Evolutionary conservation across 2,113 vertebrate genomes (phyloP), one percentile per base, ranked within the genome.

Genomic region (Leuciscus idus): DNA sequence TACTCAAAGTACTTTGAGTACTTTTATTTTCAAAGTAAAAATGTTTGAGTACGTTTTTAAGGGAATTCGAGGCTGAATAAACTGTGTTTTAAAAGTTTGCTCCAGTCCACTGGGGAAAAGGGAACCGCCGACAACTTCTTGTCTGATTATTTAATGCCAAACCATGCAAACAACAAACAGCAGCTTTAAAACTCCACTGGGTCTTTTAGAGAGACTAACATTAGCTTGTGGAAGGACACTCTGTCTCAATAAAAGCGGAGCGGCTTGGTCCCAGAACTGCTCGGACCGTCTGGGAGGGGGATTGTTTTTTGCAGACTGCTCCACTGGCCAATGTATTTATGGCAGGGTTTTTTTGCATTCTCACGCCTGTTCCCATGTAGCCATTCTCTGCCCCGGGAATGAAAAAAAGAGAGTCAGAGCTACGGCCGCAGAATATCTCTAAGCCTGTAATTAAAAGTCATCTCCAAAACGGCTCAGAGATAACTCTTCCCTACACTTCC

Each of bases 201-300:
- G 93, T 91, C 89, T 88, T 92, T 92, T 90, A 89, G 90, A 90
- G 85, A 55, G 81, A 92, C 92, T 94, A 93, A 93, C 92, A 92
- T 93, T 93, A 94, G 92, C 91, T 93, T 92, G 93, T 82, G 89
- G 92, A 91, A 92, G 93, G 93, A 93, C 91, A 85, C 91, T 90
- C 87, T 92, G 92, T 92, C 90, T 92, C 90, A 89, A 91, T 88
- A 88, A 89, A 92, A 90, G 91, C 33, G 1, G 13, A 93, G 94
- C 87, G 93, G 91, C 92, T 93, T 94, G 93, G 92, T 92, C 86
- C 85, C 46, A 87, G 70, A 79, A 92, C 88, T 43, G 89, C 73
- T 89, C 78, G 85, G 90, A 90, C 87, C 1, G 12, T 55, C 7
- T 11, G 36, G 28, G 28, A 36, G 59, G 73, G 59, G 46, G 61